Conservation (phyloP, 35 echinoderm and acorn worm genomes). For the Hemicentrotus pulcherrimus region DNA sequence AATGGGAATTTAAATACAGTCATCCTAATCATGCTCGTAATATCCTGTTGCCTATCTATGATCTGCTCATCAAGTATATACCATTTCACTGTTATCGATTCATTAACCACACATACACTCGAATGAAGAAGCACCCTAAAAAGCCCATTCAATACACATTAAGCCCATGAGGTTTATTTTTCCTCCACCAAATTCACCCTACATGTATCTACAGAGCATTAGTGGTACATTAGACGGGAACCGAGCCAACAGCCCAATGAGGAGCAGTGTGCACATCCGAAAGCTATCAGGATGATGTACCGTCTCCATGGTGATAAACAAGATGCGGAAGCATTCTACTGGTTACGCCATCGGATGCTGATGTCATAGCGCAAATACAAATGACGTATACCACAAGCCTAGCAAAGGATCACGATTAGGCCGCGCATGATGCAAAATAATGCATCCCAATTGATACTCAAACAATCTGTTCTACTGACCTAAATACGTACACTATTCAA, state of each 20-base stretch:
- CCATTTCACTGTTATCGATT: no score
- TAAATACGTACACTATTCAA: neutral
- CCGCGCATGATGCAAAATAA: neutral
- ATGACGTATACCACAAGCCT: neutral
- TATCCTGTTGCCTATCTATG: no score
- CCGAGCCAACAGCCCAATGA: neutral
- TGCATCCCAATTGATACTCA: neutral
- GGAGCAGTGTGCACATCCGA: neutral
- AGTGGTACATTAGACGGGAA: neutral
- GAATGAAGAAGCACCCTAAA: neutral
- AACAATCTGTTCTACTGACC: neutral
- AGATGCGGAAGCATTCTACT: constrained; percentile 1
- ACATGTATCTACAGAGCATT: neutral
- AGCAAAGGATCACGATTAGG: neutral
- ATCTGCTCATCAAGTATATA: no score
- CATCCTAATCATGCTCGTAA: no score
- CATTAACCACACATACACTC: neutral
- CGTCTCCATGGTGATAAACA: neutral
- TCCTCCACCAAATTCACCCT: no score
- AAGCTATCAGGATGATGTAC: constrained; percentile 10
- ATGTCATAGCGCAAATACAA: constrained; percentile 3
- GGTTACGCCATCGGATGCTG: neutral
- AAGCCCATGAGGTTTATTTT: no score
- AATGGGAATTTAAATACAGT: no score
- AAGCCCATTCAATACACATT: neutral